Conservation (phyloP, 35 echinoderm and acorn worm genomes). For the Chiridota heheva region DNA sequence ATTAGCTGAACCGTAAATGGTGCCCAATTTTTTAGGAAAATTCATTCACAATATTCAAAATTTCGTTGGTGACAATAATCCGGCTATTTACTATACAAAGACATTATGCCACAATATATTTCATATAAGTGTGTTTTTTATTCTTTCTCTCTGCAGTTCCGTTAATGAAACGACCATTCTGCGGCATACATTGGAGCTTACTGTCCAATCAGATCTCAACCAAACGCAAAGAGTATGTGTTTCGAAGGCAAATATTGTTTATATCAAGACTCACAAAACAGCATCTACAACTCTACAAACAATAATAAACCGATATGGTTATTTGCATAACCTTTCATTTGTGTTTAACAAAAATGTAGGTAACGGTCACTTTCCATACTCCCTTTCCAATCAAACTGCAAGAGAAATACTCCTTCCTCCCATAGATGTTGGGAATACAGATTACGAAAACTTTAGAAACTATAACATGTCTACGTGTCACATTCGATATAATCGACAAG, state of each 20-base stretch:
- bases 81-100: too few relatives aligned
- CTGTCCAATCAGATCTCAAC: too few relatives aligned
- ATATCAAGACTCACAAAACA: slow-evolving; percentile 48
- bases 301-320: slow-evolving; percentile 23
- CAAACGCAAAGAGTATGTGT: too few relatives aligned
- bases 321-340: slow-evolving; percentile 22
- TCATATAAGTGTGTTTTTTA: too few relatives aligned
- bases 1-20: too few relatives aligned
- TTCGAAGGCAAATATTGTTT: slow-evolving; percentile 10
- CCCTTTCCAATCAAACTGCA: neutral
- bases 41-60: too few relatives aligned
- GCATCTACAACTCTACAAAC: slow-evolving; percentile 13
- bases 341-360: slow-evolving; percentile 2
- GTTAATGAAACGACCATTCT: too few relatives aligned
- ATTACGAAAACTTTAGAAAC: neutral
- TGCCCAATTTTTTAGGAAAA: too few relatives aligned
- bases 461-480: slow-evolving; percentile 25
- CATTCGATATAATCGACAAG: slow-evolving; percentile 9
- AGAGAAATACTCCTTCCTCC: slow-evolving; percentile 9
- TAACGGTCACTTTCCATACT: slow-evolving; percentile 9
- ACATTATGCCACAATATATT: too few relatives aligned
- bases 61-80: too few relatives aligned
- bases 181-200: too few relatives aligned
- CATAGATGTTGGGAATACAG: neutral
- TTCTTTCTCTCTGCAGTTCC: too few relatives aligned